Evolutionary conservation across 2,113 vertebrate genomes (phyloP), one percentile per base, ranked within the genome.

Genomic region (Lepus timidus): DNA sequence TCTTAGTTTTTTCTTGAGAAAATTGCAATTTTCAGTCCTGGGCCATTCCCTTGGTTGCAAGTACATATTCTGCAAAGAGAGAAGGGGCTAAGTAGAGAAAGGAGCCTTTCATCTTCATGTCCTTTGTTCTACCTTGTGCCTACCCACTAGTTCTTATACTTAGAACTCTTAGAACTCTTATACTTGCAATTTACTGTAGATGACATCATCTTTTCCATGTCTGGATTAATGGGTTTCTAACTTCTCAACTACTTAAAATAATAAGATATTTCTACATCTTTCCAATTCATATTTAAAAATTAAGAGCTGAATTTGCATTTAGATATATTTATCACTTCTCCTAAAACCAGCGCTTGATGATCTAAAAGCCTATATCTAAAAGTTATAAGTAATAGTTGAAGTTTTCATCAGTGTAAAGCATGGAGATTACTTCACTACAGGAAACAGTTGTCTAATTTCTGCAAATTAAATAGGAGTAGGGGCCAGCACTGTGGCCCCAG

Each of bases 11-110:
- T 93, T 74, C n/a, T 44, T 25, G 36, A 85, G 52, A 70, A 27
- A 83, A 44, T 88, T 74, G 79, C 44, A 88, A 75, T 79, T 68
- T 90, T 88, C 23, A 86, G 67, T 70, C 44, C 27, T 36, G 20
- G 75, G 67, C 31, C 44, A 33, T 62, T 95, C 31, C 55, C 3
- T 76, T 85, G 52, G 55, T 31, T 62, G 31, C n/a, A 93, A 79
- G 1, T 16, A 1, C 64, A 6, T 52, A 62, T 49, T 82, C 81
- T 81, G 39, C 55, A 73, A 33, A 75, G 44, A 44, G 23, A 31
- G 51, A 33, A 86, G 90, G 12, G 36, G n/a, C 23, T 44, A 49
- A 20, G n/a, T 58, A 33, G 67, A 91, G 64, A 88, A 88, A 90
- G 25, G n/a, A 64, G 20, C 51, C 4, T 36, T 70, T 78, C 3